Evolutionary conservation across 2,888 invertebrate species (phyloP), one percentile per base, ranked within the genome.

Genomic region (Dichetophora obliterata): DNA sequence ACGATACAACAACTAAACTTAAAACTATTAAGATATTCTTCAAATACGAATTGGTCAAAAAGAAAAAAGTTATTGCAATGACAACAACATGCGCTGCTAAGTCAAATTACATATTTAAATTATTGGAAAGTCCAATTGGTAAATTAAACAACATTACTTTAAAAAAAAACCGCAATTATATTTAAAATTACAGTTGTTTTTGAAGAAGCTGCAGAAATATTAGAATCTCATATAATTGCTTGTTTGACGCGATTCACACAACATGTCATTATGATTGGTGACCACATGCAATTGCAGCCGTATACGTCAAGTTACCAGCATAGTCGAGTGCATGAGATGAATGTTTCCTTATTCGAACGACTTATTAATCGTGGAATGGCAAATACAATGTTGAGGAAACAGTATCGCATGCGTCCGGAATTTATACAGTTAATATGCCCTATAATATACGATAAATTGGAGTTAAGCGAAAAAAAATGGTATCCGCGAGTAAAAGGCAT

Each of bases 121-220:
- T 91, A 66, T 87, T 95, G 3, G 89, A 91, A 76, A 92, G 92
- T 5, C 92, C 92, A 88, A 54, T 86, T 93, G 94, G 31, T 31
- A 31, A 31, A 31, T 31, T 31, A 31, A 31, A 31, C 5, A 31
- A 5, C 31, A 31, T 31, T 31, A 31, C 3, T 31, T 31, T 4
- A 31, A 31, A 31, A 31, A 31, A 31, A 31, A 31, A 4, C 5
- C 3, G 31, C 31, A 31, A 31, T 31, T 4, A 31, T 31, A 31
- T 31, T 31, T 31, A 4, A 31, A 31, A 31, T 31, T 88, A 52
- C 86, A 93, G 94, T 95, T 0, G 91, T 95, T 19, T 94, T 97
- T 0, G 97, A 97, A 88, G 97, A 97, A 90, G 96, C 96, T 0
- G 96, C 96, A 0, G 96, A 97, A 90, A 94, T 96, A 0, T 88